Base-by-base conservation (phyloP, 2,797 vertebrate genomes). In the Amazona finschi region DNA sequence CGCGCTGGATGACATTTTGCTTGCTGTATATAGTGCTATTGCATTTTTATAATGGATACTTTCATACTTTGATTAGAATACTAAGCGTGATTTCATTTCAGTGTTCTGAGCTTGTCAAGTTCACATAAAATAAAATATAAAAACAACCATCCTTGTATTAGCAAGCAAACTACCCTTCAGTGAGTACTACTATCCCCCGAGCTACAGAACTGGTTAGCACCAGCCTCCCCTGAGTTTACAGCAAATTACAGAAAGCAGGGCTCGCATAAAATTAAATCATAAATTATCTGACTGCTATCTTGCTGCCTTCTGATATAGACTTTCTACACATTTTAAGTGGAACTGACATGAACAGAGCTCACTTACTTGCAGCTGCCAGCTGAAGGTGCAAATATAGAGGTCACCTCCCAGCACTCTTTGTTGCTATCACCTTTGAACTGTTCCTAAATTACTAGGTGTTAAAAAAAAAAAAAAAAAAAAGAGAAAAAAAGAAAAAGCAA, bases 251-350 rank as follows among this genome's bases (percentile, higher is more conserved):
- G 98, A 99, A 98, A 99, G 98, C 98, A 98, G 97, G 98, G 98
- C 98, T 98, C 98, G 98, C 98, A 99, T 99, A 99, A 99, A 99
- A 99, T 99, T 99, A 99, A 99, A 99, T 99, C 99, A 99, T 99
- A 99, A 99, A 99, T 99, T 99, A 99, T 98, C 98, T 98, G 98
- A 98, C 98, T 98, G 98, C 98, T 98, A 99, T 99, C 98, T 99
- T 97, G 98, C 98, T 98, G 98, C 98, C 98, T 98, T 97, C 98
- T 97, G 98, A 98, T 98, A 98, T 98, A 98, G 97, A 98, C 98
- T 98, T 98, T 97, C 97, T 97, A 96, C 97, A 98, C 97, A 97
- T 98, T 98, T 98, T 98, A 98, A 98, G 97, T 98, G 98, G 97
- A 98, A 97, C 97, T 98, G 98, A 98, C 98, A 89, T 95, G 97